A percentile compares a stretch with the other conserved stretches of the same genome.
These are phyloP conservation scores for Seira sanloemensis DNA, from an alignment of 2,888 invertebrate species.

Conservation along the genomic window DNA sequence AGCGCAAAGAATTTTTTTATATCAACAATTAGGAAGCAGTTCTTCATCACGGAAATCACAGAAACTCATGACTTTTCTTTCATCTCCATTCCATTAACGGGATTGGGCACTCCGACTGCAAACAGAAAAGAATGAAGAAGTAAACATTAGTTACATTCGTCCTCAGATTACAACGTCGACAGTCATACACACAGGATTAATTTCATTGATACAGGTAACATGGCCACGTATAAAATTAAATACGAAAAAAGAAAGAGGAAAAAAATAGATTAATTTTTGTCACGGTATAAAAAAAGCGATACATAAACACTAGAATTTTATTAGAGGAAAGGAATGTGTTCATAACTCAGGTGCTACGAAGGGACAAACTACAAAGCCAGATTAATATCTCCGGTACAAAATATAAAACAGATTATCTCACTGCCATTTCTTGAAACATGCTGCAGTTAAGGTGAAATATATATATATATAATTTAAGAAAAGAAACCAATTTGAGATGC, in stretches of 20 bases:
- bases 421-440: background rate
- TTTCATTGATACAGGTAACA: background rate
- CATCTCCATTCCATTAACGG: constrained; percentile 72
- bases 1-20: constrained; percentile 70
- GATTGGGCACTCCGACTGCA: constrained; percentile 71
- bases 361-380: too few species aligned
- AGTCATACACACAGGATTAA: background rate
- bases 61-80: constrained; percentile 73
- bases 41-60: constrained; percentile 73
- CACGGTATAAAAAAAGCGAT: too few species aligned
- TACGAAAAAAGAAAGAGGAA: background rate
- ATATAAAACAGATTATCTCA: too few species aligned
- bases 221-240: background rate
- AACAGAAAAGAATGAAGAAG: constrained; percentile 31
- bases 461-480: too few species aligned
- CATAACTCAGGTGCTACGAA: too few species aligned
- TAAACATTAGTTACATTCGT: background rate
- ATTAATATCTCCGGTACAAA: too few species aligned
- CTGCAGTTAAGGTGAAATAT: background rate
- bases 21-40: constrained; percentile 70
- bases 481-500: too few species aligned
- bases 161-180: background rate
- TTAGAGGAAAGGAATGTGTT: too few species aligned
- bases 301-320: too few species aligned
- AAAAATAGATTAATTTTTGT: background rate